Evolutionary conservation across 2,113 vertebrate genomes (phyloP), one percentile per base, ranked within the genome.

Genomic region (Kryptolebias marmoratus): DNA sequence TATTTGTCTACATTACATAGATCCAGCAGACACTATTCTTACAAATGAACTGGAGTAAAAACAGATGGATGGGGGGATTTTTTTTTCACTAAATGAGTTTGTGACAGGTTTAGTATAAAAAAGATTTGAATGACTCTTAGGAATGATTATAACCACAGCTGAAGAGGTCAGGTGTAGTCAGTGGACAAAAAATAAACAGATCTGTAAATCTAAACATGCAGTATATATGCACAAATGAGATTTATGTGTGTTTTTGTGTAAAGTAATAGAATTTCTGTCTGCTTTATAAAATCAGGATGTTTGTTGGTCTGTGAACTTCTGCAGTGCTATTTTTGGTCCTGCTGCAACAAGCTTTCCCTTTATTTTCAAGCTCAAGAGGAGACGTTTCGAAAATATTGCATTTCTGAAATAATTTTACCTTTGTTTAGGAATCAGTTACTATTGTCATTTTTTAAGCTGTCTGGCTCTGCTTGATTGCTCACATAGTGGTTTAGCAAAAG

Each of bases 401-500:
- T 50, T 50, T n/a, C 18, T 13, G 5, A 9, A 18, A 50, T 9
- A 42, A 10, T 42, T 42, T 42, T 5, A 9, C 4, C 39, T 50
- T 18, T 2, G 7, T 9, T 8, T n/a, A n/a, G 7, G 9, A n/a
- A 50, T 18, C 16, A n/a, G 1, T 18, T 50, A 18, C 7, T n/a
- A n/a, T 18, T n/a, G 11, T 50, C 1, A 49, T n/a, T 50, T 50
- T 50, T 18, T 8, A 42, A 42, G 16, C 2, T n/a, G 1, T 50
- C 18, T 9, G 5, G 1, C 49, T 50, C 16, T 18, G 18, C 6
- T 18, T 50, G 49, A n/a, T n/a, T 8, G 18, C 47, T 16, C 15
- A 6, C 16, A n/a, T 67, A 66, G 68, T 76, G 62, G 27, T 83
- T 79, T 59, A 67, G 22, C 13, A 30, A 6, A 66, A 62, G 70